Conservation (phyloP, 1,140 invertebrate species). For the Drosophila persimilis region DNA sequence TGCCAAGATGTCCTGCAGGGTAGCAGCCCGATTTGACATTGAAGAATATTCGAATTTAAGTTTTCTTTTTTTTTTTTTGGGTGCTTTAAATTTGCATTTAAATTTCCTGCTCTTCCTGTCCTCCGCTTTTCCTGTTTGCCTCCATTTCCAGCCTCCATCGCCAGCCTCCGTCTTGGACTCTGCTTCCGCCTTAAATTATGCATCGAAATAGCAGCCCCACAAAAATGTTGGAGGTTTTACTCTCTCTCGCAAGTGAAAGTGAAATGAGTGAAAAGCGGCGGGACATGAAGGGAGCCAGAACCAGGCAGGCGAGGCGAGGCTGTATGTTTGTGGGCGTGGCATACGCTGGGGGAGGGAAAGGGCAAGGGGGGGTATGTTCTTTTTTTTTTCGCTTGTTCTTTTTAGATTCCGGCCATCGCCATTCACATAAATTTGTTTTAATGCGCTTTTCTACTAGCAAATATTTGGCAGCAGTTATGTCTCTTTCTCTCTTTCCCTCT, state of each 20-base stretch:
- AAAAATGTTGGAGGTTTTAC: conserved; percentile 24
- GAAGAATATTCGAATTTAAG: conserved; percentile 30
- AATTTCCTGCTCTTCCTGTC: conserved; percentile 28
- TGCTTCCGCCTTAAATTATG: conserved; percentile 62
- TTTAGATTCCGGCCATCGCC: conserved; percentile 18
- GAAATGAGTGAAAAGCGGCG: conserved; percentile 42
- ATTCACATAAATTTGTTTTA: conserved; percentile 73
- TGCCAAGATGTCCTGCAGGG: too few species aligned
- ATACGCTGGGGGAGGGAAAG: conserved; percentile 28
- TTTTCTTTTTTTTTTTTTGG: conserved; percentile 8
- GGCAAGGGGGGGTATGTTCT: conserved; percentile 52
- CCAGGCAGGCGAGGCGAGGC: conserved; percentile 13
- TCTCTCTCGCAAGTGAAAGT: conserved; percentile 52
- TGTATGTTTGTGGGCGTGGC: conserved; percentile 37
- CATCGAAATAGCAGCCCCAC: conserved; percentile 50
- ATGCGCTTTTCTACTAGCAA: conserved; percentile 60
- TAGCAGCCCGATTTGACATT: conserved; percentile 13
- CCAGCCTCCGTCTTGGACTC: not conserved
- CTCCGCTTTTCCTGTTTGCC: conserved; percentile 6
- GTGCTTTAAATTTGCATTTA: conserved; percentile 63
- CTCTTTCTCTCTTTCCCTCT: too few species aligned
- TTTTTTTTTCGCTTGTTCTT: conserved; percentile 26
- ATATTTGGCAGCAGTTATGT: conserved; percentile 22
- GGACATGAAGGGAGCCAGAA: conserved; percentile 6
- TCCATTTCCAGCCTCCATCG: not conserved